phyloP scores from a whole-genome alignment of 2,113 vertebrate species.

The Hipposideros armiger region DNA sequence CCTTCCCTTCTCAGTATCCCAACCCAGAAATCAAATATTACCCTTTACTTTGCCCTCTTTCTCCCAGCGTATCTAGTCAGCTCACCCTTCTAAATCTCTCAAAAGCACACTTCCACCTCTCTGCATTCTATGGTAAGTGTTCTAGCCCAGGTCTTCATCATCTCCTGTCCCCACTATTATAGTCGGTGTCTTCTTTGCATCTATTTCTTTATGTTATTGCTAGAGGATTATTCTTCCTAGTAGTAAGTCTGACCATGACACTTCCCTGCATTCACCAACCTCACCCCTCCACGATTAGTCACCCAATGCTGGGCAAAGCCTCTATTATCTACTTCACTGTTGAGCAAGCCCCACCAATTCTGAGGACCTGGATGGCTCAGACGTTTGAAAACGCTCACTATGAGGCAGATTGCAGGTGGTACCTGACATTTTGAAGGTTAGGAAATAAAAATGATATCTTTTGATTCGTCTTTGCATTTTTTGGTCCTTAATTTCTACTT shows the following conservation, averaged over 20 bases:
- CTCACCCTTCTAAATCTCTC: background rate
- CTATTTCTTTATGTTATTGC: background rate
- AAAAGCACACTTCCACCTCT: background rate
- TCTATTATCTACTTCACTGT: background rate
- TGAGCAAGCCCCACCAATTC: background rate
- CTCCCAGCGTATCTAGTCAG: background rate
- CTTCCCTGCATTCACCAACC: background rate
- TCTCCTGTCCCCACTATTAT: background rate
- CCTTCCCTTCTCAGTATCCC: background rate
- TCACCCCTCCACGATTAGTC: background rate
- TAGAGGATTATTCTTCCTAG: background rate
- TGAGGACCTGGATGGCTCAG: background rate
- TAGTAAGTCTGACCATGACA: background rate
- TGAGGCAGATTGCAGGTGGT: background rate
- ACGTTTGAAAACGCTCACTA: background rate
- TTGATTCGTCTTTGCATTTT: slow-evolving; percentile 7
- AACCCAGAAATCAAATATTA: background rate
- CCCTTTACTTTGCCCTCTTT: background rate
- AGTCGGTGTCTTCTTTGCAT: background rate
- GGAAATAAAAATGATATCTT: background rate
- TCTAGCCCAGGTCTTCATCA: background rate
- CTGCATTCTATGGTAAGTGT: background rate
- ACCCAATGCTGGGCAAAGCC: background rate
- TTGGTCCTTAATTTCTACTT: background rate
- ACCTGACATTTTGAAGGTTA: background rate